Evolutionary conservation across 2,888 invertebrate genomes (phyloP).

Genomic region (Hydriomena furcata): DNA sequence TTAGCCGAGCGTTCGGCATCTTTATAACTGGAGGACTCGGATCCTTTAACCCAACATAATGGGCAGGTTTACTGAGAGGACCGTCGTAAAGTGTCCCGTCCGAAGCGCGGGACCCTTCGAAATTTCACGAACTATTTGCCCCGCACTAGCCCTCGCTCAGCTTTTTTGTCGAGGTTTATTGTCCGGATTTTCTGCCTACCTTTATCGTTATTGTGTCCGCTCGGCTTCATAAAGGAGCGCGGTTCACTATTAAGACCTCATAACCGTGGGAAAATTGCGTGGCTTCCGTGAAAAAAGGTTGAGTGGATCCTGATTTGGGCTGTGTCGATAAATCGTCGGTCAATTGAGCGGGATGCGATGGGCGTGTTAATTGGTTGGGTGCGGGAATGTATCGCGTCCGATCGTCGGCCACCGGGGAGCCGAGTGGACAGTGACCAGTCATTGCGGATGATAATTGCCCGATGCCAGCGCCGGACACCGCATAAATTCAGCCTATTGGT

Average conservation of each 20-base stretch:
- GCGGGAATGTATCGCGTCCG: constrained; percentile 49
- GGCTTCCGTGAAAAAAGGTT: constrained; percentile 42
- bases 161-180: constrained; percentile 81
- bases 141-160: constrained; percentile 78
- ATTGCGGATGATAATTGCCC: constrained; percentile 77
- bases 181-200: constrained; percentile 82
- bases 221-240: constrained; percentile 77
- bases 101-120: constrained; percentile 68
- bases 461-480: constrained; percentile 56
- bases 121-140: constrained; percentile 83
- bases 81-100: constrained; percentile 81
- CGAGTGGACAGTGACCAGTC: constrained; percentile 69
- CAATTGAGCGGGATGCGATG: constrained; percentile 71
- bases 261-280: constrained; percentile 78
- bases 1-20: constrained; percentile 76
- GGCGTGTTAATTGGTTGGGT: constrained; percentile 77
- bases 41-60: constrained; percentile 83
- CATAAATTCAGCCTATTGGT: constrained; percentile 66
- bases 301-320: constrained; percentile 41
- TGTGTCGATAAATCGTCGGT: constrained; percentile 69
- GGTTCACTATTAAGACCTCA: constrained; percentile 80
- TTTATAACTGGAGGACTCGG: constrained; percentile 77
- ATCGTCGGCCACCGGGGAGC: constrained; percentile 37
- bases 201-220: constrained; percentile 82
- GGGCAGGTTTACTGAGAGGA: constrained; percentile 79